These are phyloP conservation scores for Coelogynopora nodosa DNA, from an alignment of 2,888 invertebrate species.

Conservation along the genomic window DNA sequence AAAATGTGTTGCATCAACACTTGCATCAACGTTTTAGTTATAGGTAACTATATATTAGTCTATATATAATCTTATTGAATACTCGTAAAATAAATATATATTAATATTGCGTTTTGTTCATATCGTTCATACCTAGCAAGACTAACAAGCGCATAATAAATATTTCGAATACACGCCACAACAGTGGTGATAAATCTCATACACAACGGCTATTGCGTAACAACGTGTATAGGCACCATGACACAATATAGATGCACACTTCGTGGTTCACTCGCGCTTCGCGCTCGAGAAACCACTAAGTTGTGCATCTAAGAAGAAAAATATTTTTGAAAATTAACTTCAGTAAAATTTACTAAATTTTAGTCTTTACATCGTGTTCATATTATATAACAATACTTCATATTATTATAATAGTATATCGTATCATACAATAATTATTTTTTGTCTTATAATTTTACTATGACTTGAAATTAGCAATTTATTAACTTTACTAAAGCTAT, in stretches of 20 bases:
- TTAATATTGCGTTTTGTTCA: slow-evolving; percentile 28
- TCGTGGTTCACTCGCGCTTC: slow-evolving; percentile 14
- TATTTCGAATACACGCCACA: slow-evolving; percentile 23
- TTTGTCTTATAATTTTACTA: no score
- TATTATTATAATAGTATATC: no score
- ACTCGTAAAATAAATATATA: background rate
- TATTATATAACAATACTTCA: no score
- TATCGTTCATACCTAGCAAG: background rate
- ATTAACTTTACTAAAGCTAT: no score
- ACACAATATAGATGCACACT: background rate
- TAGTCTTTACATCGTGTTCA: no score
- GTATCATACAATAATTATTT: no score
- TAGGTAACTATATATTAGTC: no score
- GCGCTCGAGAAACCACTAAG: slow-evolving; percentile 11
- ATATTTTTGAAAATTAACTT: no score
- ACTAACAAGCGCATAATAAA: background rate
- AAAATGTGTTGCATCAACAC: background rate
- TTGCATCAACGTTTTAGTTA: no score
- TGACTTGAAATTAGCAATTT: no score
- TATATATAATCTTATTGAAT: slow-evolving; percentile 26
- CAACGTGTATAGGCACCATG: background rate
- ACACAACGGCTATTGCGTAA: slow-evolving; percentile 25
- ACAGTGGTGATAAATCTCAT: slow-evolving; percentile 23
- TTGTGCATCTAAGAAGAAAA: background rate
- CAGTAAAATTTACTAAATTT: no score